phyloP scores from a whole-genome alignment of 2,797 vertebrate genomes.

The Sebastes kiyomatsui region DNA sequence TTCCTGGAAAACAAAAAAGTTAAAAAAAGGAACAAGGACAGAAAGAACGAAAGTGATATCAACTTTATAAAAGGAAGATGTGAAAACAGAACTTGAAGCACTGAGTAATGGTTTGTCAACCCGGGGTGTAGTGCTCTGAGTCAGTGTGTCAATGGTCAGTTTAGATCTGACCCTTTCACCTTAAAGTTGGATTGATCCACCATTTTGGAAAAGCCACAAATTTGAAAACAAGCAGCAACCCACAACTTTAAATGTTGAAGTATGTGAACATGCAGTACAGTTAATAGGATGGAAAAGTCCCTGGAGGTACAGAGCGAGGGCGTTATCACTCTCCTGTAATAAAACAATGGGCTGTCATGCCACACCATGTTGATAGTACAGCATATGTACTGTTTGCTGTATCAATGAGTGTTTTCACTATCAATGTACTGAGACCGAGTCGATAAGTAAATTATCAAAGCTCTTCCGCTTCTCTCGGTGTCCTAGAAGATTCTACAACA shows the following conservation, averaged over 20 bases:
- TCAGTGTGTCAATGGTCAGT: neutral
- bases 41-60: neutral
- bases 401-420: constrained; percentile 40
- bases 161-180: neutral
- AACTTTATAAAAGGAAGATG: neutral
- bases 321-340: constrained; percentile 21
- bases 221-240: neutral
- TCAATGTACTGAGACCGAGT: constrained; percentile 40
- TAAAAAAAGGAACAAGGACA: neutral
- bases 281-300: neutral
- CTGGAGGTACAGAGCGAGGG: neutral
- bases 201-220: neutral
- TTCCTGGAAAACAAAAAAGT: neutral
- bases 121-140: neutral
- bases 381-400: constrained; percentile 3
- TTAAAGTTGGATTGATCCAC: neutral
- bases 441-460: constrained; percentile 64
- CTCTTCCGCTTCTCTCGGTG: constrained; percentile 25
- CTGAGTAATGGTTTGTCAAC: neutral
- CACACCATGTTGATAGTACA: neutral
- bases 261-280: neutral
- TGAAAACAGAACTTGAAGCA: neutral
- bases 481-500: constrained; percentile 19
- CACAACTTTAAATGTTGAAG: neutral
- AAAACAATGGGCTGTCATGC: constrained; percentile 7